Conservation (phyloP, 53 echinoderm and acorn worm species). For the Zoroaster sp. region DNA sequence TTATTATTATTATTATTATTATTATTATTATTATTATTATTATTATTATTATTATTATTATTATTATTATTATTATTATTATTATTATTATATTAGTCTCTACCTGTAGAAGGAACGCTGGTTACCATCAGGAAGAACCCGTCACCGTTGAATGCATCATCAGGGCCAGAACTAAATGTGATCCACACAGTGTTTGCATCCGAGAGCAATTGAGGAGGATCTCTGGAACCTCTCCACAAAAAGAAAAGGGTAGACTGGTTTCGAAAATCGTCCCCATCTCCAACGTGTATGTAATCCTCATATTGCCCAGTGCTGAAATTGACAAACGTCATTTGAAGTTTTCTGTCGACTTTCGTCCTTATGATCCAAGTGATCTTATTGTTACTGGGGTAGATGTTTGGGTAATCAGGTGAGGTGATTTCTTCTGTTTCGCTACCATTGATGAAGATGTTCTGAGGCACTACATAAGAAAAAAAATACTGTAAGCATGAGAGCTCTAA, state of each 20-base stretch:
- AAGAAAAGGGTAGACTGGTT: background rate
- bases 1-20: too few species aligned
- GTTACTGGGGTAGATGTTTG: background rate
- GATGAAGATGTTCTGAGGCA: background rate
- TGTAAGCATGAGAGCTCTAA: too few species aligned
- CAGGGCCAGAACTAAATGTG: background rate
- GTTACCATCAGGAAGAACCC: background rate
- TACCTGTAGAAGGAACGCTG: background rate
- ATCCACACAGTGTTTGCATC: background rate
- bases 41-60: too few species aligned
- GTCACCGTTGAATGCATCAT: too few species aligned
- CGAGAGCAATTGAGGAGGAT: background rate
- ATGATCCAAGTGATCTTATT: background rate
- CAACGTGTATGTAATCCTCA: background rate
- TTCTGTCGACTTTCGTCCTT: background rate
- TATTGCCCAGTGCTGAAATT: background rate
- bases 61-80: too few species aligned
- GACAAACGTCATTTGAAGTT: background rate
- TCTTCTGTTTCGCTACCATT: background rate
- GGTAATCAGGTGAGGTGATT: background rate
- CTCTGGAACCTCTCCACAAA: background rate
- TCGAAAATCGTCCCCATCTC: background rate
- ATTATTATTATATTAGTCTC: too few species aligned
- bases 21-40: too few species aligned
- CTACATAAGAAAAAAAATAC: background rate